Evolutionary conservation across 2,888 invertebrate species (phyloP).

Genomic region (Ornithoptera priamus): DNA sequence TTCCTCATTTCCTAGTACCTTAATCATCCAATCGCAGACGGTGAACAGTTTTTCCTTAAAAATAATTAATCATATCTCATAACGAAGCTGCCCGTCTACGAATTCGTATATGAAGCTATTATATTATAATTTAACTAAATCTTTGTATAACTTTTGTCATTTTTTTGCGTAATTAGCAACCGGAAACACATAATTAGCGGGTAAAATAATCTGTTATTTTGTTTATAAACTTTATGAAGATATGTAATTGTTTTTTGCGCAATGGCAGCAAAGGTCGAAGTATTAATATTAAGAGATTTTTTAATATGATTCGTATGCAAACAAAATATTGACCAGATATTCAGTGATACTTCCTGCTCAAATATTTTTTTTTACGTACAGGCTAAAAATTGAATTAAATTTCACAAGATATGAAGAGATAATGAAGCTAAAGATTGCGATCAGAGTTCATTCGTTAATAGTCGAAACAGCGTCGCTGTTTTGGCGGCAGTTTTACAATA

Average conservation of each 20-base stretch:
- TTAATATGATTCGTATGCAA: no score
- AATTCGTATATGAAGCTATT: background rate
- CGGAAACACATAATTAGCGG: background rate
- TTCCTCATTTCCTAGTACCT: slow-evolving; percentile 51
- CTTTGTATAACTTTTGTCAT: background rate
- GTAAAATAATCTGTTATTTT: background rate
- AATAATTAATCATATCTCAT: slow-evolving; percentile 16
- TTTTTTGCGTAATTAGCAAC: background rate
- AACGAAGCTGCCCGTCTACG: slow-evolving; percentile 3
- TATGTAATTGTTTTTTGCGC: background rate
- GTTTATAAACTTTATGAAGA: background rate
- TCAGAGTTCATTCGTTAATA: no score
- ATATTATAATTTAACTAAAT: background rate
- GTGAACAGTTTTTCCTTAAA: slow-evolving; percentile 1
- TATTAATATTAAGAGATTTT: background rate
- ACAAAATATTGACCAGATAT: no score
- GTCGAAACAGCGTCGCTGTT: no score
- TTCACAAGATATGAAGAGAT: no score
- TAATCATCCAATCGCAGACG: slow-evolving; percentile 12
- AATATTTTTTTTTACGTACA: no score
- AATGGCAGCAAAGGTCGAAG: background rate
- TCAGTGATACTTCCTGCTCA: no score
- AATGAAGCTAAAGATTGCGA: no score
- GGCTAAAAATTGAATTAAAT: no score
- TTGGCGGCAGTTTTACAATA: no score